Evolutionary conservation across 2,113 vertebrate species (phyloP).

Genomic region (Gila orcuttii): DNA sequence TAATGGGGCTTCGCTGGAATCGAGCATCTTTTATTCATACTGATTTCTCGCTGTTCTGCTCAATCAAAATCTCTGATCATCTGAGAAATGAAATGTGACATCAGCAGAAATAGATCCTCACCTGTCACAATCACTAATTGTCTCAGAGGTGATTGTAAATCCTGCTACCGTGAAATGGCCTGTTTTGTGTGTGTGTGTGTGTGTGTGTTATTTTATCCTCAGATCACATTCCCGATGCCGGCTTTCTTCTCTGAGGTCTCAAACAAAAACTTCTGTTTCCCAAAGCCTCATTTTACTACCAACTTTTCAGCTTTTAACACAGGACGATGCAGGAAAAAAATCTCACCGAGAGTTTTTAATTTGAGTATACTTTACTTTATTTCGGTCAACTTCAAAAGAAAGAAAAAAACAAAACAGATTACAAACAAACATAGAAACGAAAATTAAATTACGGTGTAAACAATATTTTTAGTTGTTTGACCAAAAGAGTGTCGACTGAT

Average conservation of each 20-base stretch:
- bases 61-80: slow-evolving; percentile 42
- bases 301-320: neutral
- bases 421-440: too few species aligned
- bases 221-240: slow-evolving; percentile 5
- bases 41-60: slow-evolving; percentile 8
- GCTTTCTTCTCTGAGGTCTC: neutral
- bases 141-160: slow-evolving; percentile 37
- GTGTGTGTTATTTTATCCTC: neutral
- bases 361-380: too few species aligned
- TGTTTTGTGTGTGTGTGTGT: slow-evolving; percentile 20
- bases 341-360: too few species aligned
- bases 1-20: neutral
- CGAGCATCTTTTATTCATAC: slow-evolving; percentile 14
- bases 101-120: slow-evolving; percentile 26
- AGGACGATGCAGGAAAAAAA: neutral
- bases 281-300: neutral
- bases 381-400: too few species aligned
- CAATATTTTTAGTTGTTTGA: too few species aligned
- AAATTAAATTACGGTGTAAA: too few species aligned
- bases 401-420: too few species aligned
- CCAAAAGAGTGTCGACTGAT: too few species aligned
- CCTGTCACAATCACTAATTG: slow-evolving; percentile 43
- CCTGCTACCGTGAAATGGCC: slow-evolving; percentile 27
- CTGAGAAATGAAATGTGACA: slow-evolving; percentile 43
- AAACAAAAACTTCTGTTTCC: neutral